phyloP scores from a whole-genome alignment of 2,797 vertebrate species.

The Threskiornis aethiopicus region DNA sequence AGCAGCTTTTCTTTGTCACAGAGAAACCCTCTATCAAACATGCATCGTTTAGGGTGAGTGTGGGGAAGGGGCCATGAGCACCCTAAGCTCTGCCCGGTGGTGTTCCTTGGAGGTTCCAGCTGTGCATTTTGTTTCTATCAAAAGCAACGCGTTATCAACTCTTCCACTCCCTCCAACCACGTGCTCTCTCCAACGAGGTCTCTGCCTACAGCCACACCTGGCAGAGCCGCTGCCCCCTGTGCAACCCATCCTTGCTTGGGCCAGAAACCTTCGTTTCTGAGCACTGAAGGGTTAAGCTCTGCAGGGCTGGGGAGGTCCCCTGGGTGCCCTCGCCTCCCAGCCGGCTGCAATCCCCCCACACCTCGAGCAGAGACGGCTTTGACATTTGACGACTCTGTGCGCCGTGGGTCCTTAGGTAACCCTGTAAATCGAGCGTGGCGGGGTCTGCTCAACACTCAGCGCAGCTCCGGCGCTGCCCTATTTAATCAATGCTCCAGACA shows the following conservation, averaged over 20 bases:
- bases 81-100: neutral
- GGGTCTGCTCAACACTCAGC: neutral
- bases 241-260: no score
- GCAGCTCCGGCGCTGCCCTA: neutral
- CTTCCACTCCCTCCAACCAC: neutral
- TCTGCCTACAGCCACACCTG: neutral
- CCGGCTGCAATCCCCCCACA: neutral
- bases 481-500: neutral
- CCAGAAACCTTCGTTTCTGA: fast-evolving
- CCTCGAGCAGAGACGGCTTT: neutral
- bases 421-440: neutral
- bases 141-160: neutral
- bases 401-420: neutral
- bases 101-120: neutral
- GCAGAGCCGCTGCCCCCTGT: neutral
- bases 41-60: neutral
- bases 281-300: neutral
- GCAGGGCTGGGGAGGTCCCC: neutral
- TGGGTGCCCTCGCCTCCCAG: neutral
- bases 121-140: no score
- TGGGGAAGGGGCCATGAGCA: neutral
- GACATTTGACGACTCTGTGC: neutral
- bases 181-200: neutral
- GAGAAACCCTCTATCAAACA: neutral
- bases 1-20: neutral